Percentiles rank a stretch among this genome's conserved stretches.
These are phyloP conservation scores for Octodonta nipae DNA, from an alignment of 2,888 invertebrate species.

Conservation along the genomic window DNA sequence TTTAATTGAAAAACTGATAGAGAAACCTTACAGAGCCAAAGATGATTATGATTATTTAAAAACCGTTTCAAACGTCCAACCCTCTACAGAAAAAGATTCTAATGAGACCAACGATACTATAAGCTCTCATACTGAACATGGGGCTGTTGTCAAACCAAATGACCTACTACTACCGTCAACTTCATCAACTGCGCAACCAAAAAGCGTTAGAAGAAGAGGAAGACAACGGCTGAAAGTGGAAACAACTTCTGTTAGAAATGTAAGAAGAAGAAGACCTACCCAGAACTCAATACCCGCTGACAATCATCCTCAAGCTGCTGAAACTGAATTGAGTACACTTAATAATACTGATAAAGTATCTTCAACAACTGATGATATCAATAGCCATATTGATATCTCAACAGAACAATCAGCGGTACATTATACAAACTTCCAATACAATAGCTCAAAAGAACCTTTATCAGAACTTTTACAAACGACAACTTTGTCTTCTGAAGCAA, in stretches of 20 bases:
- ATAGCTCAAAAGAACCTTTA: too few relatives aligned
- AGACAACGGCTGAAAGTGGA: conserved; percentile 6
- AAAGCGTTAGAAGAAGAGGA: conserved; percentile 9
- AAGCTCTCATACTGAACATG: background rate
- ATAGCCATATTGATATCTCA: too few relatives aligned
- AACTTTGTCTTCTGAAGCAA: too few relatives aligned
- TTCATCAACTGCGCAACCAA: conserved; percentile 2
- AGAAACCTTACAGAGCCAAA: conserved; percentile 13
- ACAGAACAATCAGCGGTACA: too few relatives aligned
- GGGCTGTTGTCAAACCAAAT: background rate
- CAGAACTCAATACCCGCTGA: background rate
- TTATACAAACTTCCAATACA: too few relatives aligned
- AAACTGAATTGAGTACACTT: too few relatives aligned
- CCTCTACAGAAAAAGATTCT: conserved; percentile 8
- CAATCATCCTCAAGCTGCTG: background rate
- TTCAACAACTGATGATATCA: too few relatives aligned
- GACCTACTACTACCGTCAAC: background rate
- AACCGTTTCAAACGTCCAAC: conserved; percentile 10
- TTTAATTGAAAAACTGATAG: conserved; percentile 9
- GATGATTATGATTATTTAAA: conserved; percentile 13
- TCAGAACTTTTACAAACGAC: too few relatives aligned
- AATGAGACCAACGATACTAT: too few relatives aligned
- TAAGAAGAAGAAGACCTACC: conserved; percentile 4
- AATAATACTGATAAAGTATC: too few relatives aligned
- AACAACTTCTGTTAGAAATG: conserved; percentile 4